A percentile compares a stretch with the other conserved stretches of the same genome.
phyloP scores from a whole-genome alignment of 1,140 invertebrate genomes.

The Diorhabda carinulata region DNA sequence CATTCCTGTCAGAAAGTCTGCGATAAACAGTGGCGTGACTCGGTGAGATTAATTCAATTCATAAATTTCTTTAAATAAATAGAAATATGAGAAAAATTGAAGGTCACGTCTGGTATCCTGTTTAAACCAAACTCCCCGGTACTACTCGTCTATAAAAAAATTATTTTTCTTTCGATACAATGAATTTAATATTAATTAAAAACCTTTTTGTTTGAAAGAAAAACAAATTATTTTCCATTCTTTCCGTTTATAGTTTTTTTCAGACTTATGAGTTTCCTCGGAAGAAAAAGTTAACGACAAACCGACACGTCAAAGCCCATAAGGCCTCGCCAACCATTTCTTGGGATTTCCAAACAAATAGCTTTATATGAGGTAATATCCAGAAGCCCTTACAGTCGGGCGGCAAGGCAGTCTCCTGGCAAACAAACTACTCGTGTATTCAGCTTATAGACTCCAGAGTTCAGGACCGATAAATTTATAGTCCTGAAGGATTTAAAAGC shows the following conservation, averaged over 20 bases:
- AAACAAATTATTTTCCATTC: neutral
- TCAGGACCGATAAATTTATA: constrained; percentile 35
- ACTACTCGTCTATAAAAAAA: too few species aligned
- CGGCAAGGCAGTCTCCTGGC: constrained; percentile 25
- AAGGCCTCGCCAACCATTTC: constrained; percentile 19
- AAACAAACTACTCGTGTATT: constrained; percentile 37
- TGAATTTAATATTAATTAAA: too few species aligned
- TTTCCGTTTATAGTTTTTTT: neutral
- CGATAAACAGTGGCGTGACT: too few species aligned
- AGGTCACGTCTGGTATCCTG: too few species aligned
- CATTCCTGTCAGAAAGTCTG: too few species aligned
- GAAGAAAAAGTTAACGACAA: constrained; percentile 2
- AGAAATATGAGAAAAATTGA: too few species aligned
- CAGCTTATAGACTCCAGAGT: constrained; percentile 31
- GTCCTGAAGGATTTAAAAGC: constrained; percentile 32
- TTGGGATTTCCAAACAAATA: constrained; percentile 36
- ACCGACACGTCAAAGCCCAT: constrained; percentile 14
- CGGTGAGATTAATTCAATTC: too few species aligned
- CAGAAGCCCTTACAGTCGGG: constrained; percentile 26
- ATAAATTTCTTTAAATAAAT: too few species aligned
- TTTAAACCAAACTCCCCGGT: too few species aligned
- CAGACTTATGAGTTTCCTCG: neutral
- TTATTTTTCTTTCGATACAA: too few species aligned
- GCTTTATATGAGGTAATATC: constrained; percentile 35
- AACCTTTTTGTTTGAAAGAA: neutral